phyloP scores from a whole-genome alignment of 2,888 invertebrate genomes.

The Cheilosia soror region DNA sequence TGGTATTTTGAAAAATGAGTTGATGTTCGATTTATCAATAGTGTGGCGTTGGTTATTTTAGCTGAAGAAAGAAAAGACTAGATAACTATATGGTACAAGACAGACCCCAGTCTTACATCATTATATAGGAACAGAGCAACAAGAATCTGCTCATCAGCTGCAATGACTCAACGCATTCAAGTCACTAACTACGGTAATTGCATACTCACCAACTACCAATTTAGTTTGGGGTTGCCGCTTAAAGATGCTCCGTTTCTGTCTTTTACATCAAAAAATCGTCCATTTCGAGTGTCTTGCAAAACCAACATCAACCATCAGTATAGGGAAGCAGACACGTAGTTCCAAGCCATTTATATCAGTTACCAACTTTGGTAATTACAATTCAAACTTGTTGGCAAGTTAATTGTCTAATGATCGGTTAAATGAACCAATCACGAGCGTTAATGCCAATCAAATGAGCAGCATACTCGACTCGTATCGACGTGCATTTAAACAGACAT shows the following conservation, averaged over 20 bases:
- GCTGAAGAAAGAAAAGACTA: no score
- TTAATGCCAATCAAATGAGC: conserved; percentile 74
- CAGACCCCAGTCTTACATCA: conserved; percentile 9
- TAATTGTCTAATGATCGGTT: conserved; percentile 79
- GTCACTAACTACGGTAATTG: conserved; percentile 20
- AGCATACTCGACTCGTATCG: conserved; percentile 35
- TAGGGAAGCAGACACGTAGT: conserved; percentile 33
- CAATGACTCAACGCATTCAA: conserved; percentile 31
- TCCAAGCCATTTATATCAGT: conserved; percentile 70
- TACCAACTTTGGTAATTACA: conserved; percentile 71
- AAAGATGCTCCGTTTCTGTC: not conserved
- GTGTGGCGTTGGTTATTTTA: no score
- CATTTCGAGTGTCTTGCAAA: not conserved
- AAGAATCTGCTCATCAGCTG: conserved; percentile 7
- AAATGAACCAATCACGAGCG: conserved; percentile 72
- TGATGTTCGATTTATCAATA: not conserved
- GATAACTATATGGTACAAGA: no score
- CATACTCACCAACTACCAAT: not conserved
- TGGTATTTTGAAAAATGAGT: not conserved
- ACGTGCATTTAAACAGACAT: conserved; percentile 27
- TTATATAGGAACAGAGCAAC: conserved; percentile 13
- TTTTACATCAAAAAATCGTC: conserved; percentile 1
- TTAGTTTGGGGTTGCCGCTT: not conserved
- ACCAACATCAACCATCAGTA: conserved; percentile 12
- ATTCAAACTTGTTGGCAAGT: conserved; percentile 83